Evolutionary conservation across 2,888 invertebrate genomes (phyloP).

Genomic region (Lasioglossum zephyrum): DNA sequence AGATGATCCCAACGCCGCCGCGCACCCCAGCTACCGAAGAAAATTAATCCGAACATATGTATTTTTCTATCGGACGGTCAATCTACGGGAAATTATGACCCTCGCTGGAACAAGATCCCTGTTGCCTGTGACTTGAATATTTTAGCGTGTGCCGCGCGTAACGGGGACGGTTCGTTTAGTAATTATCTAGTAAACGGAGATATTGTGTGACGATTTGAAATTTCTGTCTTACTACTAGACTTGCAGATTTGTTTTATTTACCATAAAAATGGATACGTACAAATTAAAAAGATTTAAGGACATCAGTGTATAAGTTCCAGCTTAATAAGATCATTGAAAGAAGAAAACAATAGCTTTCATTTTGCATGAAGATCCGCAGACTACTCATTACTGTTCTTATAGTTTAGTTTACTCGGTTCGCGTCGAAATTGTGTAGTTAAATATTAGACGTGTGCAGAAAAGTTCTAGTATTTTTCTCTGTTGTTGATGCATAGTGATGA

Average conservation of each 20-base stretch:
- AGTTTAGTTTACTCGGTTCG: neutral
- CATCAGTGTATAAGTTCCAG: no score
- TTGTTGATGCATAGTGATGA: neutral
- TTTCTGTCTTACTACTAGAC: neutral
- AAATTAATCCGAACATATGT: neutral
- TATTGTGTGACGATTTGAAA: neutral
- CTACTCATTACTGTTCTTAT: neutral
- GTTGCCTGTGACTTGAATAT: neutral
- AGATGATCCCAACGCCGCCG: slow-evolving; percentile 50
- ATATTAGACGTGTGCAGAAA: neutral
- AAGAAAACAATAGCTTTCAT: no score
- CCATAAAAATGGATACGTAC: no score
- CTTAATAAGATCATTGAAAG: no score
- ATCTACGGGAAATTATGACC: neutral
- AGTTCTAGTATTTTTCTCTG: neutral
- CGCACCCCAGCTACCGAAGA: neutral
- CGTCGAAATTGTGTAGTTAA: neutral
- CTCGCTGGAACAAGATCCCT: neutral
- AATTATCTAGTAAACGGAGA: neutral
- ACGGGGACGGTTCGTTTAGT: neutral
- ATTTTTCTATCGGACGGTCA: neutral
- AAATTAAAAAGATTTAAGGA: no score
- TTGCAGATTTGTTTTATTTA: no score
- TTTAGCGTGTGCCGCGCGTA: neutral
- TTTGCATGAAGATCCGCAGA: no score